phyloP scores from a whole-genome alignment of 1,140 invertebrate species.

The Proctacanthus coquilletti region DNA sequence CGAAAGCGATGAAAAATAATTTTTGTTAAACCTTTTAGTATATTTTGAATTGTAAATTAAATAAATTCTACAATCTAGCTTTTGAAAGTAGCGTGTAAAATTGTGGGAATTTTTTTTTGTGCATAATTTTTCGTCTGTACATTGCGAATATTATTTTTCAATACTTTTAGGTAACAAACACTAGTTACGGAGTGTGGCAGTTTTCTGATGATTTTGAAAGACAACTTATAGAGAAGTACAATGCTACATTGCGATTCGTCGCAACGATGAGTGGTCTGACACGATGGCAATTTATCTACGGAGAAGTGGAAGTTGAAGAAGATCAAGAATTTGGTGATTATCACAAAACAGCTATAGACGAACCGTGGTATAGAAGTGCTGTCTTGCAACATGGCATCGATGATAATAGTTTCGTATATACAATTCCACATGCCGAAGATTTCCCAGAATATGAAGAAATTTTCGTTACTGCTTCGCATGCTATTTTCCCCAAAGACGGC shows the following conservation, averaged over 20 bases:
- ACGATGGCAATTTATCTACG: conserved; percentile 59
- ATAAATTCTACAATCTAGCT: too few species aligned
- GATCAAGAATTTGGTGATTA: conserved; percentile 60
- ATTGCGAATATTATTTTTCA: too few species aligned
- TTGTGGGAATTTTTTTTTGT: too few species aligned
- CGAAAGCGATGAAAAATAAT: too few species aligned
- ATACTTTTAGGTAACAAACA: conserved; percentile 43
- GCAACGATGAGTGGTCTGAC: conserved; percentile 79
- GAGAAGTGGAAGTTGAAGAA: conserved; percentile 30
- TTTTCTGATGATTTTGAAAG: conserved; percentile 35
- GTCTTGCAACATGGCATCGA: conserved; percentile 69
- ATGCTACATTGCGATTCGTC: conserved; percentile 59
- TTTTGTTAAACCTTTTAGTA: too few species aligned
- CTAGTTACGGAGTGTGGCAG: conserved; percentile 45
- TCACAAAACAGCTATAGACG: conserved; percentile 68
- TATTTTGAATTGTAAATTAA: too few species aligned
- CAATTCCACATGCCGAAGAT: conserved; percentile 54
- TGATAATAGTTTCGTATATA: conserved; percentile 57
- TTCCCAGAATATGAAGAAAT: conserved; percentile 37
- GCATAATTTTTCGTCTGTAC: too few species aligned
- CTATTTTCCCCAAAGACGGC: conserved; percentile 66
- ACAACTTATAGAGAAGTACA: conserved; percentile 44
- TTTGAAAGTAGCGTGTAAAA: too few species aligned
- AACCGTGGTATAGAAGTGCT: conserved; percentile 83
- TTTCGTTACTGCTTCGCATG: conserved; percentile 64